Evolutionary conservation across 2,113 vertebrate species (phyloP).

Genomic region (Leucoraja erinaceus): DNA sequence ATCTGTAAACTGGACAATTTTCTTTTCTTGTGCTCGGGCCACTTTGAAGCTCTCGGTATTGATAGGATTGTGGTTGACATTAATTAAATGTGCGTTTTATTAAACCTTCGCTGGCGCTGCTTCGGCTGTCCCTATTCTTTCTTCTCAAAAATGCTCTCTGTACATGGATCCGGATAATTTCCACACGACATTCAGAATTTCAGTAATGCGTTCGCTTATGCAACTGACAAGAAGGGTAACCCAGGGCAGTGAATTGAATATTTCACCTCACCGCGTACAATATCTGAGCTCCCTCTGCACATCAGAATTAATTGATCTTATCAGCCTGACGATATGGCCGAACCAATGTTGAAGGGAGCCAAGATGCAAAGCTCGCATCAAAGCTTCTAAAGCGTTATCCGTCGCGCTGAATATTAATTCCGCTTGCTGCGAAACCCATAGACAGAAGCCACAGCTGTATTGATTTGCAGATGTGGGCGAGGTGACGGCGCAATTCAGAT

Average conservation of each 20-base stretch:
- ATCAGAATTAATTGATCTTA: conserved; percentile 13
- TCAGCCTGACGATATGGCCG: background rate
- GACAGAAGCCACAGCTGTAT: background rate
- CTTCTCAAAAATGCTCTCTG: background rate
- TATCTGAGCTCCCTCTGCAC: background rate
- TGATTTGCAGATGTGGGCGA: background rate
- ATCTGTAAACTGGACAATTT: background rate
- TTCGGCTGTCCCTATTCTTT: background rate
- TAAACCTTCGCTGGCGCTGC: background rate
- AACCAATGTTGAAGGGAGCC: too few species aligned
- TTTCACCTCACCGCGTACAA: background rate
- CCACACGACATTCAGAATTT: background rate
- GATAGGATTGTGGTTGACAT: background rate
- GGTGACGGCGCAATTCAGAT: background rate
- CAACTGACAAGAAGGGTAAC: background rate
- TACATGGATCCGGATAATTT: background rate
- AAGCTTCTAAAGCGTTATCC: background rate
- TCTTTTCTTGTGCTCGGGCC: background rate
- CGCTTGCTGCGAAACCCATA: background rate
- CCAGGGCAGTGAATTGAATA: background rate
- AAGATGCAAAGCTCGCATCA: background rate
- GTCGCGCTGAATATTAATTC: background rate
- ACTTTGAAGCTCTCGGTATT: background rate
- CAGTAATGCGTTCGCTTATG: background rate
- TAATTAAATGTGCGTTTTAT: conserved; percentile 33